Conservation (phyloP, 2,888 invertebrate genomes). For the Encarsia formosa region DNA sequence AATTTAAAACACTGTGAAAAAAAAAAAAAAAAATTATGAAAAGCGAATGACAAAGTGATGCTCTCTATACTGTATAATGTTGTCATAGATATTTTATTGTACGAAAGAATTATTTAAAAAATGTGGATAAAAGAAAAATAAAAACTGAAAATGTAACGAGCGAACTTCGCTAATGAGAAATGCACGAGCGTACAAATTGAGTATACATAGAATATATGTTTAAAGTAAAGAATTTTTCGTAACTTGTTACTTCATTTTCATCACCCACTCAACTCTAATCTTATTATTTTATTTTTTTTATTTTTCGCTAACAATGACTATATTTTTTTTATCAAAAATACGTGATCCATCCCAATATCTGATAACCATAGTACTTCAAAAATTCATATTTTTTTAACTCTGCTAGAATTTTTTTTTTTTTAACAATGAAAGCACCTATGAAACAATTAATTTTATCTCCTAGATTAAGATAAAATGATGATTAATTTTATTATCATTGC, state of each 20-base stretch:
- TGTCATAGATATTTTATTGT: conserved; percentile 51
- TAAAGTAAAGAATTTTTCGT: conserved; percentile 40
- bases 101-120: conserved; percentile 37
- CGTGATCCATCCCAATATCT: too few relatives aligned
- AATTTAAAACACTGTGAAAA: conserved; percentile 18
- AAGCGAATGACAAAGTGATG: conserved; percentile 8
- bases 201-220: conserved; percentile 49
- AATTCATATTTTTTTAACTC: too few relatives aligned
- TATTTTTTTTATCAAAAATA: too few relatives aligned
- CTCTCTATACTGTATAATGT: conserved; percentile 38
- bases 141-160: conserved; percentile 26
- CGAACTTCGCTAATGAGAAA: conserved; percentile 27
- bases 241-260: not conserved
- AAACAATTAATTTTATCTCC: too few relatives aligned
- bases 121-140: conserved; percentile 25
- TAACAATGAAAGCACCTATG: too few relatives aligned
- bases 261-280: not conserved
- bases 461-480: too few relatives aligned
- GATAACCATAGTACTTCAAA: too few relatives aligned
- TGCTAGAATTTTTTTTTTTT: too few relatives aligned
- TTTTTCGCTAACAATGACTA: too few relatives aligned
- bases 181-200: conserved; percentile 48
- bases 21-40: conserved; percentile 4
- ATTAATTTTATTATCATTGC: too few relatives aligned
- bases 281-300: not conserved